Percentiles rank a stretch among this genome's conserved stretches.
These are phyloP conservation scores for Macquaria australasica DNA, from an alignment of 2,113 vertebrate species.

Conservation along the genomic window DNA sequence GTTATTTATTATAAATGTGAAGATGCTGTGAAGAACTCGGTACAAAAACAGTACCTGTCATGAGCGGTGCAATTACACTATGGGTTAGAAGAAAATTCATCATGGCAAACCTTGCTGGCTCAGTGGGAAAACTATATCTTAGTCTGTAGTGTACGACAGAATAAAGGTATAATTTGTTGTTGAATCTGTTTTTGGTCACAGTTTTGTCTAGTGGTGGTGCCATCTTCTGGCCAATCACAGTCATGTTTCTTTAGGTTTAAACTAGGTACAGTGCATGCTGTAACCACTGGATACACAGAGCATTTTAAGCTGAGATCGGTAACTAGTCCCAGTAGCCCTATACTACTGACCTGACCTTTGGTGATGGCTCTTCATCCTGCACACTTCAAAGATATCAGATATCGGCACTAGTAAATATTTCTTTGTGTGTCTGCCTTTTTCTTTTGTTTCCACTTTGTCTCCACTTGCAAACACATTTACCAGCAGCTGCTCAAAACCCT, in stretches of 20 bases:
- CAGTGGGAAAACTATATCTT: background rate
- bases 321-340: background rate
- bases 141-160: background rate
- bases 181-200: background rate
- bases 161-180: background rate
- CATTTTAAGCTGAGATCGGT: background rate
- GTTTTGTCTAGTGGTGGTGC: background rate
- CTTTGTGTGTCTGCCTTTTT: background rate
- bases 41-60: background rate
- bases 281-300: background rate
- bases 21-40: background rate
- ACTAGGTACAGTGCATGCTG: background rate
- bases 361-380: background rate
- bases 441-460: background rate
- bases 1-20: background rate
- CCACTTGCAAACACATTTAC: background rate
- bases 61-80: background rate
- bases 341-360: background rate
- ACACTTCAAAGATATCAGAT: background rate
- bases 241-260: background rate
- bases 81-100: background rate
- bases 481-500: background rate
- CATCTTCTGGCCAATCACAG: slow-evolving; percentile 24
- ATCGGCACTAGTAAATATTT: background rate
- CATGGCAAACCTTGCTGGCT: background rate